Evolutionary conservation across 1,140 invertebrate genomes (phyloP), one percentile per base, ranked within the genome.

Genomic region (Drosophila grimshawi): DNA sequence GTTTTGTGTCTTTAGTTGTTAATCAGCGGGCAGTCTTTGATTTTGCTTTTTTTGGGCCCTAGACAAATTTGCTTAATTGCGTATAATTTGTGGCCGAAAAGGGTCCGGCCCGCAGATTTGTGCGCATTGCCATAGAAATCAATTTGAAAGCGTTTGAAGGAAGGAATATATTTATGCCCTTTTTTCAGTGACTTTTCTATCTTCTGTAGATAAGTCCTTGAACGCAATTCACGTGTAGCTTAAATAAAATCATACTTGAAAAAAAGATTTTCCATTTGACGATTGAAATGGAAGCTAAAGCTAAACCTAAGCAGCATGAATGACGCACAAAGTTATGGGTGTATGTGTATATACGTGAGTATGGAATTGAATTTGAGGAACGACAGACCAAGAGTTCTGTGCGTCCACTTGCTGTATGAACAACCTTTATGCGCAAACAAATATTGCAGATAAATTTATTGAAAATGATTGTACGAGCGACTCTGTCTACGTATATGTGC

Each of bases 31-130:
- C 78, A 67, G 71, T 64, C 79, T 81, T 81, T 81, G 79, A 81
- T 81, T 81, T 68, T 62, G 43, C n/a, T 62, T 56, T 78, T 59
- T 59, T 29, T 45, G 56, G 61, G 57, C 52, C 78, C 82, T 88
- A 88, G 83, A 83, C 72, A 88, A 86, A 86, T 86, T 86, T 88
- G 83, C 85, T 86, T 86, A 86, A 86, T 86, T 86, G 83, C 83
- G 83, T 82, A 83, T 86, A 86, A 86, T 88, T 85, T 86, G 82
- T 88, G 83, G 83, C 52, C 62, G 53, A 60, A 80, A 86, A 83
- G 72, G 66, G 72, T 64, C 57, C 62, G 41, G 49, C 45, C 55
- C 46, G 39, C 27, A 67, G 41, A 71, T 59, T 70, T 61, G 43
- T 64, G 51, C 45, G 62, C 64, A 69, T 60, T 64, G 52, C 61